Base-by-base conservation (phyloP, 2,113 vertebrate species). In the Corythornis vintsioides region DNA sequence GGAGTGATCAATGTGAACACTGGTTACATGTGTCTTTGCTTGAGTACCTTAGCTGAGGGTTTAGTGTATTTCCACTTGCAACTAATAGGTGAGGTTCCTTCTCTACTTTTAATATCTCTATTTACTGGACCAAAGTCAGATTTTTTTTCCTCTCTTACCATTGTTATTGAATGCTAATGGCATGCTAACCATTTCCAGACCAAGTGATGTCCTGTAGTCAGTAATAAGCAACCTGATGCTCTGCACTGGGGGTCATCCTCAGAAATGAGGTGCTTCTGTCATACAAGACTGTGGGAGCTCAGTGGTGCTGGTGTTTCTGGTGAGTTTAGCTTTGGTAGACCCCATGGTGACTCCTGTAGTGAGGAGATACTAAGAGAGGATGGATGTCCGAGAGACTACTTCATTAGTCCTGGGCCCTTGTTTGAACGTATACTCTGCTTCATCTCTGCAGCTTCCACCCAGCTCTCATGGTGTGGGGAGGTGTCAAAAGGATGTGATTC, bases 1-100 rank as follows among this genome's bases (percentile, higher is more conserved):
- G 60, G 70, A 94, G 31, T 10, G 48, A 84, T 78, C 70, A 91
- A 78, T 92, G 26, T 89, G 87, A 92, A 89, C 87, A 91, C 85
- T 69, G 72, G 84, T 95, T 94, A 76, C 64, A 85, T 38, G 38
- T 38, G 38, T 38, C 89, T 93, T 75, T 91, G 57, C 88, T 83
- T 56, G 56, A 86, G 59, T 75, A 81, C 48, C 33, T 48, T 73
- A 91, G 67, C 55, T 82, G 67, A 91, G 47, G 53, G 57, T 69
- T 95, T 90, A 92, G 71, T 0, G 0, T 56, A 40, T 88, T 73
- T 76, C 14, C 31, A 45, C 89, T 85, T 91, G 31, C 69, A 76
- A 87, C 72, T 92, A 42, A 82, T 72, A 9, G 71, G 42, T 26
- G 7, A 18, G 40, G 29, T 77, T 89, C 61, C 40, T 71, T 40